Percentiles rank a stretch among this genome's conserved stretches.
Evolutionary conservation across 1,140 invertebrate genomes (phyloP).

Genomic region (Teleogryllus occipitalis): DNA sequence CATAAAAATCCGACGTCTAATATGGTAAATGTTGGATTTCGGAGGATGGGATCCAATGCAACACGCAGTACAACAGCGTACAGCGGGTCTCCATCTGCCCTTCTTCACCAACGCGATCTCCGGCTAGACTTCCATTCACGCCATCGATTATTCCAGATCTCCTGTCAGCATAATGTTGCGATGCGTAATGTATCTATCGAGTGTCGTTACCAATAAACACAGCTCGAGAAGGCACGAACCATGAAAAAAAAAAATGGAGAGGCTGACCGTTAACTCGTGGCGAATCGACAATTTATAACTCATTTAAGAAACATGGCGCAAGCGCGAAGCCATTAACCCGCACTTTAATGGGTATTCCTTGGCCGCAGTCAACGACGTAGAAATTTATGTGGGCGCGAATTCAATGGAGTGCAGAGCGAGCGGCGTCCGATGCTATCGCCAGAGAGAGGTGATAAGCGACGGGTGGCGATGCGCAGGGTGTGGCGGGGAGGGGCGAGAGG

Average conservation of each 20-base stretch:
- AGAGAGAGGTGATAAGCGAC: neutral
- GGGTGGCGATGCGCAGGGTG: neutral
- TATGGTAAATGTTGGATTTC: no score
- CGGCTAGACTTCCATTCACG: neutral
- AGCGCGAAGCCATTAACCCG: neutral
- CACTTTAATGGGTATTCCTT: neutral
- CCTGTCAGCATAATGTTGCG: neutral
- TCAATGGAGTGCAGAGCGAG: neutral
- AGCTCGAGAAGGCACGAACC: neutral
- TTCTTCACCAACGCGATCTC: neutral
- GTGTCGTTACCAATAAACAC: neutral
- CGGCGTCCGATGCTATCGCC: neutral
- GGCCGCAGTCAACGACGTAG: neutral
- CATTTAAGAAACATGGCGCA: neutral
- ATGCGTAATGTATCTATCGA: neutral
- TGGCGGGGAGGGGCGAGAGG: no score
- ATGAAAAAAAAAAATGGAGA: neutral
- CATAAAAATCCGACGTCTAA: no score
- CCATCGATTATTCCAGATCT: neutral
- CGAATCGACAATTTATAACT: neutral
- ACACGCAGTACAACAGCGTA: no score
- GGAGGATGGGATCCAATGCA: no score
- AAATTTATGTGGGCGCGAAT: neutral
- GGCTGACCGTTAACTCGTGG: neutral
- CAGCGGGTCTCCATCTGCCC: neutral